A percentile compares a stretch with the other conserved stretches of the same genome.
phyloP scores from a whole-genome alignment of 1,140 invertebrate genomes.

The Helicoverpa armigera region DNA sequence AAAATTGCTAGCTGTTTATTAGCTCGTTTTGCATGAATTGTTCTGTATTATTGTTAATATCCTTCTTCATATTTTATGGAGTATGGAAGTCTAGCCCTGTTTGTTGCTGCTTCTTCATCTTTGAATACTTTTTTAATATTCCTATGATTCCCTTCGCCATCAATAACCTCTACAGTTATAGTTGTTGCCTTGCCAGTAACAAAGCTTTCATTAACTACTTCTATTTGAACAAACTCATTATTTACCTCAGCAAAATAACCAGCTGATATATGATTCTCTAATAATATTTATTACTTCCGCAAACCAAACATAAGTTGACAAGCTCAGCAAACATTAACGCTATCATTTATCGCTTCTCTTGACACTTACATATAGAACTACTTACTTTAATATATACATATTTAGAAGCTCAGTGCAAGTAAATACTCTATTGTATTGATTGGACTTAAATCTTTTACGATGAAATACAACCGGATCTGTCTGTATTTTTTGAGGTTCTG shows the following conservation, averaged over 20 bases:
- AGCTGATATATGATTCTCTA: not conserved
- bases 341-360: slow-evolving; percentile 45
- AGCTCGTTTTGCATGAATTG: not conserved
- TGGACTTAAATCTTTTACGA: too few relatives aligned
- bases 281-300: not conserved
- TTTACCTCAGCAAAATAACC: slow-evolving; percentile 3
- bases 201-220: not conserved
- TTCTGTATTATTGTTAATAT: not conserved
- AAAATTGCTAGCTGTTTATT: slow-evolving; percentile 5
- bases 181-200: not conserved
- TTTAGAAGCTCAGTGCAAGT: not conserved
- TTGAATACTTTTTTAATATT: too few relatives aligned
- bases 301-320: slow-evolving; percentile 20
- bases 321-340: not conserved
- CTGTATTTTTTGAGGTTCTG: too few relatives aligned
- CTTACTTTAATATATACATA: not conserved
- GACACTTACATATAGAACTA: not conserved
- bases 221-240: too few relatives aligned
- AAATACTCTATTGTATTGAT: not conserved
- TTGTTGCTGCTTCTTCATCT: too few relatives aligned
- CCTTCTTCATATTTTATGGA: not conserved
- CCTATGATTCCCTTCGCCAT: too few relatives aligned
- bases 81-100: not conserved
- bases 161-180: not conserved
- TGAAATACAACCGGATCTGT: too few relatives aligned